Base-by-base conservation (phyloP, 1,140 invertebrate genomes). In the Drosophila varians region DNA sequence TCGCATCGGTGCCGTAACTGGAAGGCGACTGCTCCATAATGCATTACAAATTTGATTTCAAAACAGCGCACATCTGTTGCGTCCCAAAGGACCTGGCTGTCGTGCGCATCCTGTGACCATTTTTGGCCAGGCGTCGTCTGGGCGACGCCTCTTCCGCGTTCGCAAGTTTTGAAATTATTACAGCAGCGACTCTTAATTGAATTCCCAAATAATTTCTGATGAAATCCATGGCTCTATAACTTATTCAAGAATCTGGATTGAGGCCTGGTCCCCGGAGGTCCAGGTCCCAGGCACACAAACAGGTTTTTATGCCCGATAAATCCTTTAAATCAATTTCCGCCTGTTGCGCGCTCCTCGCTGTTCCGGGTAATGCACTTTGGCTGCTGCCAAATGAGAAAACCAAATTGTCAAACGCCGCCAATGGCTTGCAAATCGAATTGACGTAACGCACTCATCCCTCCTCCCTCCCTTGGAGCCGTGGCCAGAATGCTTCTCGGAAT, bases 321-420 rank as follows among this genome's bases (percentile, higher is more conserved):
- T 87, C 82, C 77, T 87, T 74, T 82, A 87, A 77, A 87, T 87
- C 82, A 82, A 87, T 87, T 87, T 87, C 82, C 82, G 82, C 82
- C 74, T 82, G 65, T 77, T 77, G 77, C 77, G 40, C 26, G 25
- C 16, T 8, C 46, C 42, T 42, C 38, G 38, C 38, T 9, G 5
- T 60, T 71, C 34, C 42, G 4, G 49, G 26, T 53, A 86, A 61
- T 65, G 55, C 49, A 80, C 72, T 80, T 64, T 62, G 34, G 47
- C 49, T 52, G 65, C 38, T 43, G 46, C 48, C 14, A 42, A 42
- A 42, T 28, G 46, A 45, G 19, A 52, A 74, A 80, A 36, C 28
- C 54, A 77, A 86, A 86, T 82, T 87, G 82, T 87, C 82, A 87
- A 87, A 74, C 73, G 77, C 60, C 56, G 82, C 80, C 71, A 79